Percentiles rank a stretch among this genome's conserved stretches.
Conservation (phyloP, 2,888 invertebrate genomes). For the Drosophila algonquin region DNA sequence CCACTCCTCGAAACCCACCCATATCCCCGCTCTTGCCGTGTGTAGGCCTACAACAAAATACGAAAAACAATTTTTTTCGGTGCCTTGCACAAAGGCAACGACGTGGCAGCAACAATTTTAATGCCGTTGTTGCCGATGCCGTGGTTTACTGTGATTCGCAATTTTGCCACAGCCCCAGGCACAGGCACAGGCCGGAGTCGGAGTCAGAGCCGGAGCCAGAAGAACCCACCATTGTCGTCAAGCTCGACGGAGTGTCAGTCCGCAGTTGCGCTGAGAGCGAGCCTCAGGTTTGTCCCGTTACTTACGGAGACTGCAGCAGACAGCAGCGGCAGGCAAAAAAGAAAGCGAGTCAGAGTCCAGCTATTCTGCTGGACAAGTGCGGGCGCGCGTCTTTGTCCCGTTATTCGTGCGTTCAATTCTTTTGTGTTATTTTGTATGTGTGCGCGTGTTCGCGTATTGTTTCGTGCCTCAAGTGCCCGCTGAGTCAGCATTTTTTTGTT, state of each 20-base stretch:
- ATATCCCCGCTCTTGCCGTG: slow-evolving; percentile 21
- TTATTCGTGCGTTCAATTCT: neutral
- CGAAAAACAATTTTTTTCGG: slow-evolving; percentile 45
- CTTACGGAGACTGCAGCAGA: slow-evolving; percentile 5
- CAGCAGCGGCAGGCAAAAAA: neutral
- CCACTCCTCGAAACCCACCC: neutral
- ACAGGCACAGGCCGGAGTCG: slow-evolving; percentile 21
- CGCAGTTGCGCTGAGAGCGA: slow-evolving; percentile 57
- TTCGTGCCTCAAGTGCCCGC: neutral
- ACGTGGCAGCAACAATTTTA: slow-evolving; percentile 55
- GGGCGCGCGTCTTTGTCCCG: slow-evolving; percentile 12
- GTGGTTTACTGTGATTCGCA: slow-evolving; percentile 54
- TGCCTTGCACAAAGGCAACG: slow-evolving; percentile 57
- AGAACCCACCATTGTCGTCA: slow-evolving; percentile 46
- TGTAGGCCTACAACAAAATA: slow-evolving; percentile 52
- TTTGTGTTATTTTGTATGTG: neutral
- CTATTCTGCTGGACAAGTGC: slow-evolving; percentile 25
- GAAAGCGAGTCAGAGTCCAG: slow-evolving; percentile 13
- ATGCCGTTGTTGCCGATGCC: slow-evolving; percentile 42
- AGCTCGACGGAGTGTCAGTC: slow-evolving; percentile 39
- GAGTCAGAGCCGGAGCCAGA: slow-evolving; percentile 38
- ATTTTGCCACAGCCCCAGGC: slow-evolving; percentile 42
- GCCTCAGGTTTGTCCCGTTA: slow-evolving; percentile 29
- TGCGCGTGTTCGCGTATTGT: slow-evolving; percentile 5
- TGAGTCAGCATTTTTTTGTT: neutral